Evolutionary conservation across 2,113 vertebrate genomes (phyloP).

Genomic region (Elachura formosa): DNA sequence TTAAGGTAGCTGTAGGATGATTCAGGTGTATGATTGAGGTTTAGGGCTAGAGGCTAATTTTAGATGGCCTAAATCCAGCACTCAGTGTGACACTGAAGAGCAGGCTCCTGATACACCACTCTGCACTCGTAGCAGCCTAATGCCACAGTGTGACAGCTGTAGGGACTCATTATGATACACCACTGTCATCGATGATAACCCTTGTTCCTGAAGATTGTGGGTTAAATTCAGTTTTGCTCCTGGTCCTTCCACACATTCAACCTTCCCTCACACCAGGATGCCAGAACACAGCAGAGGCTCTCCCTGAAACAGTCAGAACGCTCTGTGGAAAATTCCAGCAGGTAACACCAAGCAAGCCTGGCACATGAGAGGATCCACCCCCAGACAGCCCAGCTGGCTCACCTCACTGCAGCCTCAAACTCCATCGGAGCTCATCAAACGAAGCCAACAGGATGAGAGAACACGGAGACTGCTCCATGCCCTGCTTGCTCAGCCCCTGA

Average conservation of each 20-base stretch:
- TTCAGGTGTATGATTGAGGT: neutral
- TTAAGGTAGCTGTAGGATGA: neutral
- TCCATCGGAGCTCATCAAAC: fast-evolving
- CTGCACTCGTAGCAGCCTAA: fast-evolving
- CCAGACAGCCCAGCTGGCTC: neutral
- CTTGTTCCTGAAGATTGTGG: neutral
- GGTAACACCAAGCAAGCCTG: neutral
- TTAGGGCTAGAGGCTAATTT: neutral
- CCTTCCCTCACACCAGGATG: neutral
- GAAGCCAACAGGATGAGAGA: fast-evolving
- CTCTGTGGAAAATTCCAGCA: neutral
- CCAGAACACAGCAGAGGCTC: neutral
- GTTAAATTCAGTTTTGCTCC: neutral
- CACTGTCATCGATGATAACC: neutral
- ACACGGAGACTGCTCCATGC: fast-evolving
- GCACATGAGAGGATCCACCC: neutral
- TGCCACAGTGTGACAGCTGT: neutral
- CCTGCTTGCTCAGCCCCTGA: neutral
- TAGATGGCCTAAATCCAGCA: constrained; percentile 13
- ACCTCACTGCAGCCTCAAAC: neutral
- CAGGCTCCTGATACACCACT: fast-evolving
- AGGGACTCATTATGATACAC: neutral
- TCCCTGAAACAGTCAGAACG: neutral
- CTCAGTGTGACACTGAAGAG: neutral
- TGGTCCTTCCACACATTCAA: fast-evolving